Base-by-base conservation (phyloP, 2,888 invertebrate species). In the Teleiodes luculella region DNA sequence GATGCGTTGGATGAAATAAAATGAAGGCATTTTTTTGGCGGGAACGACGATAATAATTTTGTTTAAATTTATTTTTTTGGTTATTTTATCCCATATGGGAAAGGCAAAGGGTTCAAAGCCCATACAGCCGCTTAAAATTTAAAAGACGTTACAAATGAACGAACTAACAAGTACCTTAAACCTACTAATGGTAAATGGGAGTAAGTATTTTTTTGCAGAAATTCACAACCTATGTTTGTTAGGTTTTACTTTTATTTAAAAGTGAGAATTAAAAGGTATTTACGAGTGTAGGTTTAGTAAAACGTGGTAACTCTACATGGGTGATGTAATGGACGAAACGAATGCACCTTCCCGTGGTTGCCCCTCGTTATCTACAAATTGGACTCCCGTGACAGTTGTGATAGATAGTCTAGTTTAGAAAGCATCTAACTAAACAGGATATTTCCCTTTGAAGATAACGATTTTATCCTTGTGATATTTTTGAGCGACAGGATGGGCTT, bases 391-490 rank as follows among this genome's bases (percentile, higher is more conserved):
- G 85, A 83, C 86, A 86, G 83, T 61, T 74, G 65, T 84, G 86
- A 86, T 83, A 84, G 86, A 86, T 86, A 80, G 81, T 74, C 69
- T 76, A 67, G 76, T 73, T 79, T 75, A 72, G 73, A 81, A 83
- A 78, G 77, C 76, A 74, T 72, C 70, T 78, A 82, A 83, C 70
- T 78, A 82, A 83, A 86, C 86, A 86, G 85, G 85, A 86, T 84
- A 84, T 72, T n/a, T 64, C 64, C 60, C 62, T 74, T 69, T 67
- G 66, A 61, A 68, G 86, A 86, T 86, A 86, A 86, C 82, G 72
- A 72, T 69, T 74, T 68, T 76, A 78, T 78, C 74, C 76, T 70
- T 68, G 66, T 66, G 68, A 75, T 67, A 71, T 69, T 75, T 66
- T 68, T 65, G 61, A 41, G 35, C n/a, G 28, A 53, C 62, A 57